Conservation (phyloP, 2,888 invertebrate species). For the Thymelicus sylvestris region DNA sequence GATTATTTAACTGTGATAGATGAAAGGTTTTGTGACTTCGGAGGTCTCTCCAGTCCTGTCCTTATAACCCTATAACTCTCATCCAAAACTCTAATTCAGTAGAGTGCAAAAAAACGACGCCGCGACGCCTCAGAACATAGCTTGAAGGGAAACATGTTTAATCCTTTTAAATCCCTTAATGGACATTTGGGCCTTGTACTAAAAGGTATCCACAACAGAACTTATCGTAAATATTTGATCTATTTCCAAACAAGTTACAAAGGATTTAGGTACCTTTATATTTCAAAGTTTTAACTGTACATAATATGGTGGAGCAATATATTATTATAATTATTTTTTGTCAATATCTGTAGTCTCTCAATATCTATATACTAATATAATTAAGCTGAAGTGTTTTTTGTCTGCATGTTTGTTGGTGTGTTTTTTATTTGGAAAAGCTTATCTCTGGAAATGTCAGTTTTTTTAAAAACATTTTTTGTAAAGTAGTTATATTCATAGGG, state of each 20-base stretch:
- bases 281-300: slow-evolving; percentile 5
- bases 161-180: slow-evolving; percentile 74
- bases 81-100: slow-evolving; percentile 20
- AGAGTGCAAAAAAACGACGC: slow-evolving; percentile 57
- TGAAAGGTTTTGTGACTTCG: not conserved
- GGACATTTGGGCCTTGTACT: slow-evolving; percentile 67
- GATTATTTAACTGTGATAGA: not conserved
- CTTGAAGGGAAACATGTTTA: slow-evolving; percentile 56
- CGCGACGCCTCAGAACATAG: slow-evolving; percentile 49
- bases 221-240: slow-evolving; percentile 16
- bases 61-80: not conserved
- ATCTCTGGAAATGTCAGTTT: too few species aligned
- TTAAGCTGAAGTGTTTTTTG: too few species aligned
- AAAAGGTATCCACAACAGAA: slow-evolving; percentile 55
- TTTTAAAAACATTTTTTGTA: too few species aligned
- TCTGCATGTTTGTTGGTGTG: too few species aligned
- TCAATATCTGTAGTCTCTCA: too few species aligned
- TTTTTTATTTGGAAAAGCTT: too few species aligned
- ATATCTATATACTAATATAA: too few species aligned
- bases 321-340: too few species aligned
- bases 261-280: not conserved
- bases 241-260: slow-evolving; percentile 11
- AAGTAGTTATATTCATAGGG: too few species aligned
- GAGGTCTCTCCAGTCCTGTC: too few species aligned
- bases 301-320: too few species aligned